Base-by-base conservation (phyloP, 2,888 invertebrate species). In the Campoplex nolae region DNA sequence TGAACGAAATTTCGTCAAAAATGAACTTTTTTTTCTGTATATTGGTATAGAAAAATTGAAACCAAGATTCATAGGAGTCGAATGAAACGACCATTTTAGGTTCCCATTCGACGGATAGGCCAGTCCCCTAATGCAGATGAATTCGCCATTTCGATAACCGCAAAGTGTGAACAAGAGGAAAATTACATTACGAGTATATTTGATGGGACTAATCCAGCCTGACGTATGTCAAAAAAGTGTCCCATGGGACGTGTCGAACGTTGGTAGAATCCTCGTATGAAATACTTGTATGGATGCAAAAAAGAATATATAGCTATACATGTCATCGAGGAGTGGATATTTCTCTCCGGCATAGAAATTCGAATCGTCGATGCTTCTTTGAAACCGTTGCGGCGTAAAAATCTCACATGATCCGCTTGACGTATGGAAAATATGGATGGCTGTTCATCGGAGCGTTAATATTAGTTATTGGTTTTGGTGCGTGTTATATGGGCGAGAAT, bases 361-460 rank as follows among this genome's bases (percentile, higher is more conserved):
- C 74, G 67, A 67, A 75, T 82, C 74, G 74, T 23, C 73, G 80
- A 32, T 13, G 51, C 42, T 67, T 68, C 81, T 82, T 82, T 35
- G 67, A 82, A 82, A 75, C 56, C 74, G 35, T 74, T 75, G 67
- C 54, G 32, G 65, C 32, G 75, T 74, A 82, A 82, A 82, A 82
- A 82, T 74, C 67, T 56, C 74, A 54, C 74, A 71, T 67, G 74
- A 75, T 84, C 79, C 56, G 79, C 74, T 84, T 70, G 74, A 75
- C 74, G 79, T 75, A 79, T 78, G 79, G 79, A 80, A 84, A 79
- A 84, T 68, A 70, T 67, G 56, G 28, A 32, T 48, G 68, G n/a
- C 35, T 79, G 62, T 48, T 70, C 74, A 70, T 45, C 51, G 75
- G 74, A 35, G 78, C 84, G 75, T 70, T 54, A 84, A 84, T 84